Evolutionary conservation across 1,140 invertebrate genomes (phyloP).

Genomic region (Nephotettix cincticeps): DNA sequence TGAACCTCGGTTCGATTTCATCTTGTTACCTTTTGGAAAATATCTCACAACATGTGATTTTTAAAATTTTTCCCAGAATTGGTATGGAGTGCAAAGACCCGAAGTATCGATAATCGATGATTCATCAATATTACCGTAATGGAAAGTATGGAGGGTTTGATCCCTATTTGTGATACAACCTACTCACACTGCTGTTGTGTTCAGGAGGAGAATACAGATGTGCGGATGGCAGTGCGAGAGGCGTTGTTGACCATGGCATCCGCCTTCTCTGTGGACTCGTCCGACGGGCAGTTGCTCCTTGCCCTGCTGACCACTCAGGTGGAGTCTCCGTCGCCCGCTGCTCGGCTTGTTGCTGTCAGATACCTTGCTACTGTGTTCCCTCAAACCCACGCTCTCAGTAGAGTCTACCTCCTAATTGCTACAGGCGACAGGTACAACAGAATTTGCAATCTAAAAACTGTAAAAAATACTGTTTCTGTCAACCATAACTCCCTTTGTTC

Average conservation of each 20-base stretch:
- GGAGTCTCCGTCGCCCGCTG: slow-evolving; percentile 65
- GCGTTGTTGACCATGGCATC: slow-evolving; percentile 67
- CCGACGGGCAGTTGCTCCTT: slow-evolving; percentile 48
- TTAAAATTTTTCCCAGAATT: too few species aligned
- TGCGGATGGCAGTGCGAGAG: slow-evolving; percentile 66
- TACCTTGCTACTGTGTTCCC: slow-evolving; percentile 82
- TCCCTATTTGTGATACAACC: too few species aligned
- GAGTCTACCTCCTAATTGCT: slow-evolving; percentile 81
- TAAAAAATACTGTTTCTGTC: too few species aligned
- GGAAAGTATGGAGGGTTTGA: too few species aligned
- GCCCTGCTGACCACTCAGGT: slow-evolving; percentile 61
- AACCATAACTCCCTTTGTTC: too few species aligned
- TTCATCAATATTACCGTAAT: too few species aligned
- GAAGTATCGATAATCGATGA: too few species aligned
- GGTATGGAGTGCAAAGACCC: too few species aligned
- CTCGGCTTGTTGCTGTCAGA: slow-evolving; percentile 77
- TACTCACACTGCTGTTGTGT: neutral
- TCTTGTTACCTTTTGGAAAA: too few species aligned
- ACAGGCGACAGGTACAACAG: slow-evolving; percentile 74
- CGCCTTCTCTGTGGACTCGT: slow-evolving; percentile 54
- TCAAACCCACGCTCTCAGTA: slow-evolving; percentile 73
- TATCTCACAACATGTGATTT: too few species aligned
- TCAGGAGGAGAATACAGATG: slow-evolving; percentile 53
- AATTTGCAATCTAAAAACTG: too few species aligned
- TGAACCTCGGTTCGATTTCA: too few species aligned